Base-by-base conservation (phyloP, 2,888 invertebrate species). In the Cephus runcator region DNA sequence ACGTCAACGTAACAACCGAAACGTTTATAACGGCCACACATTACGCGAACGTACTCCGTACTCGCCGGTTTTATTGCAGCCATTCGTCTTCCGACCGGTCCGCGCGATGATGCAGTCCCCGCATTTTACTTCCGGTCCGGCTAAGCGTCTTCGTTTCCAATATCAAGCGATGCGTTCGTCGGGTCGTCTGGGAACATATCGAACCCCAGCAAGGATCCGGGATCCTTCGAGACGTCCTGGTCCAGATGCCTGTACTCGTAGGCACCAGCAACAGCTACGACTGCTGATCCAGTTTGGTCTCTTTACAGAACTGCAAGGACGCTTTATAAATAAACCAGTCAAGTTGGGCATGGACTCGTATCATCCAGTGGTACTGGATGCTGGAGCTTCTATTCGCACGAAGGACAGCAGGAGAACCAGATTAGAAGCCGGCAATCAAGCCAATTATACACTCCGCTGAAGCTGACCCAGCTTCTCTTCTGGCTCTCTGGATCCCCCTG, bases 351-450 rank as follows among this genome's bases (percentile, higher is more conserved):
- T 35, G 34, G 34, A 12, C 74, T 35, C 71, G 31, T 71, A 71
- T 71, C 71, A 12, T 71, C 71, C 31, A 31, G 33, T 31, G 34
- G 34, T 23, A 30, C 56, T 36, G 33, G 40, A 34, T 68, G 68
- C 33, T 31, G 56, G 40, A n/a, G 56, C 30, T 68, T n/a, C 75
- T 31, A 23, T 36, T 31, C 56, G n/a, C 75, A 36, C 76, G 35
- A 69, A 76, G 76, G 74, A 77, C 76, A 77, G 34, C 85, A 87
- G 86, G 87, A 85, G 87, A 88, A 86, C 88, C 87, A 88, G 90
- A 90, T 90, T 90, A 90, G 90, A 90, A 89, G 89, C 87, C 88
- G 88, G 90, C 91, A 90, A 91, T 91, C 90, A 90, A 90, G 90
- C 88, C 90, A 90, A 91, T 91, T 91, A 91, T 91, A 90, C 90